Base-by-base conservation (phyloP, 1,140 invertebrate genomes). In the Caerostris extrusa region DNA sequence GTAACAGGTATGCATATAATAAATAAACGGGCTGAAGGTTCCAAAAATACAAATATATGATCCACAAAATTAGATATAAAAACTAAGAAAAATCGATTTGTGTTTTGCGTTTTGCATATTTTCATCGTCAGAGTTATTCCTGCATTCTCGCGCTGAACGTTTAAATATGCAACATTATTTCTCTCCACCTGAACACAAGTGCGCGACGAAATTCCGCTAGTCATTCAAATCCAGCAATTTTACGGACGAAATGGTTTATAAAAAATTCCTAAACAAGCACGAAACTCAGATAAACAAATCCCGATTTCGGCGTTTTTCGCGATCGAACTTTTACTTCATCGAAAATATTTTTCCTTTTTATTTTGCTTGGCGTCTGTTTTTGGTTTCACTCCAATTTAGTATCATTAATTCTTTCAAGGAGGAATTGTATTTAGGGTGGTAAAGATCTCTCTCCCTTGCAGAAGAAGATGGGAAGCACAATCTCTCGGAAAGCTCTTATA, bases 141-240 rank as follows among this genome's bases (percentile, higher is more conserved):
- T 34, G 34, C 34, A 34, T 34, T 34, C n/a, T n/a, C 34, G 34
- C 34, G 0, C 34, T 34, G 34, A 2, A 34, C 34, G 34, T 34
- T 34, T 34, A 34, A 34, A 34, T 34, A 34, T 34, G 34, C 34
- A 34, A 34, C 34, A 34, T 67, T 67, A 67, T 14, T 67, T 67
- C 64, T n/a, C 64, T 67, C 5, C 3, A 12, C 64, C 64, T 67
- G 12, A 67, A 67, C 12, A 67, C 12, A 67, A 67, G 12, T 67
- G 64, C n/a, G 6, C 7, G 64, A n/a, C n/a, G 64, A 34, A n/a
- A 34, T 50, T 81, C 34, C 77, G 6, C 50, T 81, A 10, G 10
- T 50, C 50, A 81, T 81, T 81, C 77, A 81, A 81, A 81, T 81
- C 77, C 6, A 6, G 64, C 64, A 67, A 67, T 81, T 81, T 81